Evolutionary conservation across 30 jellyfish, hydroid and myxozoan genomes (phyloP).

Genomic region (Pseudorhiza aurosa): DNA sequence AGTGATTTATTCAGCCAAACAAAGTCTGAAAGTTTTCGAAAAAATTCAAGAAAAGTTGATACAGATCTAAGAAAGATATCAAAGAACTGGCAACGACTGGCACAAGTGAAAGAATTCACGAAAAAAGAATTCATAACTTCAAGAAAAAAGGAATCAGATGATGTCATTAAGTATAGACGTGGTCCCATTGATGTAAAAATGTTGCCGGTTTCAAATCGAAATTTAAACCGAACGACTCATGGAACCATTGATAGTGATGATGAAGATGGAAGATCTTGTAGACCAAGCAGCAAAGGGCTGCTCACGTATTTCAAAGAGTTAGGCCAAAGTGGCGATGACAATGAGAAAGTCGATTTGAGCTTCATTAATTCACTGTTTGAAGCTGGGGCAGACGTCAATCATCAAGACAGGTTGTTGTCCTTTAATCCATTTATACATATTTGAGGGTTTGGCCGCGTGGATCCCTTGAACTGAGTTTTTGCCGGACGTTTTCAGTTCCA

Average conservation of each 20-base stretch:
- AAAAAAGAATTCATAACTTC: background rate
- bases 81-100: background rate
- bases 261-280: slow-evolving; percentile 34
- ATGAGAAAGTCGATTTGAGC: slow-evolving; percentile 73
- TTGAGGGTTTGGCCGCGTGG: background rate
- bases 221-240: slow-evolving; percentile 5
- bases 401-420: slow-evolving; percentile 58
- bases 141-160: slow-evolving; percentile 1
- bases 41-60: background rate
- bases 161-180: slow-evolving; percentile 47
- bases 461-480: too few relatives aligned
- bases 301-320: slow-evolving; percentile 52
- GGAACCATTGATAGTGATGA: slow-evolving; percentile 67
- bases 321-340: slow-evolving; percentile 65
- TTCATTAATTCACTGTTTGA: slow-evolving; percentile 74
- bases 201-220: slow-evolving; percentile 28
- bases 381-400: slow-evolving; percentile 87
- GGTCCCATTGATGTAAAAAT: slow-evolving; percentile 64
- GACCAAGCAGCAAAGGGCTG: slow-evolving; percentile 72
- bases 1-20: background rate
- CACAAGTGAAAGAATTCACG: background rate
- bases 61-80: background rate
- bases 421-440: background rate
- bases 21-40: background rate
- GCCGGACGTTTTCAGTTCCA: too few relatives aligned